A percentile compares a stretch with the other conserved stretches of the same genome.
phyloP scores from a whole-genome alignment of 1,140 invertebrate species.

The Leptopilina boulardi region DNA sequence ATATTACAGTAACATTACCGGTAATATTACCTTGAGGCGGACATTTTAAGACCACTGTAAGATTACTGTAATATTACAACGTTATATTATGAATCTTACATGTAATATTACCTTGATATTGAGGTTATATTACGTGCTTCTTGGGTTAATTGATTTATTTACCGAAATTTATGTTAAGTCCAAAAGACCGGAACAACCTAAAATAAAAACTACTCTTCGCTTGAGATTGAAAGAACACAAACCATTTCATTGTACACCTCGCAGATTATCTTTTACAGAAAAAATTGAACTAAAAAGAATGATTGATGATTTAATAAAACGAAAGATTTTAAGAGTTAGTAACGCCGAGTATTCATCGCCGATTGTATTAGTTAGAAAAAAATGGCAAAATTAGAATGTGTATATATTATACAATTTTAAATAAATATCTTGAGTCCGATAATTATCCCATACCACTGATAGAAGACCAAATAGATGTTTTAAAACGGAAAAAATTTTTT shows the following conservation, averaged over 20 bases:
- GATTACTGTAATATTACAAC: too few relatives aligned
- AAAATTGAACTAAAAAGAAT: neutral
- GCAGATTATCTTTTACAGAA: slow-evolving; percentile 13
- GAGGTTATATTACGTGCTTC: too few relatives aligned
- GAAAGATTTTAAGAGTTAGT: neutral
- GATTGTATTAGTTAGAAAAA: neutral
- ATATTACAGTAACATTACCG: too few relatives aligned
- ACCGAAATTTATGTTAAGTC: neutral
- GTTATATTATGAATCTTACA: too few relatives aligned
- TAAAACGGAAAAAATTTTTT: neutral
- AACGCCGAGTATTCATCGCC: neutral
- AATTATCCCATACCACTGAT: neutral
- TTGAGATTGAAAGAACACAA: neutral
- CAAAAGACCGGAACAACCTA: neutral
- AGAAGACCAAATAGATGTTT: neutral
- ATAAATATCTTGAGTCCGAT: neutral
- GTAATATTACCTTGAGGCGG: too few relatives aligned
- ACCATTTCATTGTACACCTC: neutral
- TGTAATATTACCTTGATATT: too few relatives aligned
- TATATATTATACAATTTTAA: neutral
- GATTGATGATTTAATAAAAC: neutral
- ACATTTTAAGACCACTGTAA: too few relatives aligned
- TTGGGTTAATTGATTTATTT: neutral
- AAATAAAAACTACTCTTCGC: neutral
- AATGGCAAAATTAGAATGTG: neutral